These are phyloP conservation scores for Brachyhypopomus gauderio DNA, from an alignment of 2,113 vertebrate species.

Conservation along the genomic window DNA sequence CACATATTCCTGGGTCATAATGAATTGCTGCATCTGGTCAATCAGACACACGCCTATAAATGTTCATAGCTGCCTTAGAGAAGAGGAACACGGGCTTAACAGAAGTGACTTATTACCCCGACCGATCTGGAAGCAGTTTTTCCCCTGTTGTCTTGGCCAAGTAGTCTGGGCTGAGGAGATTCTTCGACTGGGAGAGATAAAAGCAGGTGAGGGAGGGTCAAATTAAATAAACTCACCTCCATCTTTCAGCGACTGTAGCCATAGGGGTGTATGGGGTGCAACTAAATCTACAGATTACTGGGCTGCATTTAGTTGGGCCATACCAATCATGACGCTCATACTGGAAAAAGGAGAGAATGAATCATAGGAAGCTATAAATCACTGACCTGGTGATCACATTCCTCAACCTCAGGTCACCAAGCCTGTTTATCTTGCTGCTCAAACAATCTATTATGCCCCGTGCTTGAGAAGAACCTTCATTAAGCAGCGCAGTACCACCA, in stretches of 20 bases:
- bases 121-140: conserved; percentile 9
- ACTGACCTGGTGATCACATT: conserved; percentile 66
- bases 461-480: conserved; percentile 47
- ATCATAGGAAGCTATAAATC: conserved; percentile 72
- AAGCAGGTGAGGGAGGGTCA: conserved; percentile 44
- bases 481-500: conserved; percentile 49
- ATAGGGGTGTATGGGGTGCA: conserved; percentile 67
- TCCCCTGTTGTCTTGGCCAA: background rate
- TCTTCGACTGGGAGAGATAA: conserved; percentile 42
- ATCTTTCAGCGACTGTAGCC: conserved; percentile 48
- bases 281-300: conserved; percentile 74
- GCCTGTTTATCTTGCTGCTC: conserved; percentile 67
- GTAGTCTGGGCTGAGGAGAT: conserved; percentile 41
- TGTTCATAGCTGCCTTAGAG: conserved; percentile 17
- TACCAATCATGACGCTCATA: conserved; percentile 64
- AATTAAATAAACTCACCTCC: conserved; percentile 48
- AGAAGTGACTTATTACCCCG: background rate
- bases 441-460: conserved; percentile 62
- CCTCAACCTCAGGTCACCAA: conserved; percentile 55
- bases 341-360: conserved; percentile 67
- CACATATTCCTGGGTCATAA: conserved; percentile 6
- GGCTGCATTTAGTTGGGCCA: conserved; percentile 48
- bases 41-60: conserved; percentile 20
- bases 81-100: conserved; percentile 23
- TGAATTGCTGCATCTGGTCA: conserved; percentile 9